phyloP scores from a whole-genome alignment of 2,113 vertebrate genomes.

The Toxostoma redivivum region DNA sequence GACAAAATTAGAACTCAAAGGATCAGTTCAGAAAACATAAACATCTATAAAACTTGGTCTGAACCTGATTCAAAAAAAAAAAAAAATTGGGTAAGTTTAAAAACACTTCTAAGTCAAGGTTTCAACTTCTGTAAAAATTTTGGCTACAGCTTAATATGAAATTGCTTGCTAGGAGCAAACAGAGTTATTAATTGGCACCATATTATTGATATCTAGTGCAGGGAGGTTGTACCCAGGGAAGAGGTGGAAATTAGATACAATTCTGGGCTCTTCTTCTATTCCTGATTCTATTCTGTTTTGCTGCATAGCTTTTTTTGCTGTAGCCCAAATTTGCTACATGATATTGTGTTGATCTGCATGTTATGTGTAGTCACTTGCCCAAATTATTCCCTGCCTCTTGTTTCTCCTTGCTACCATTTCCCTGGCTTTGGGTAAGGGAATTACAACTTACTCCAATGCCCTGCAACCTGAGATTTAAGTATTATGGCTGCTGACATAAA shows the following conservation, averaged over 20 bases:
- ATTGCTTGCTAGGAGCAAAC: background rate
- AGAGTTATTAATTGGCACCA: background rate
- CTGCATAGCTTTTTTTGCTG: background rate
- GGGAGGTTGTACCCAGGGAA: background rate
- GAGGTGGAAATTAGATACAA: background rate
- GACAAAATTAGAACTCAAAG: background rate
- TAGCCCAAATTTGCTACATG: background rate
- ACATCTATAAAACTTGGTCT: background rate
- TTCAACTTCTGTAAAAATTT: background rate
- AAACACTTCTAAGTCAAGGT: background rate
- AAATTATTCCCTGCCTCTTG: background rate
- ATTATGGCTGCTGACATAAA: background rate
- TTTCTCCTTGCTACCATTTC: background rate
- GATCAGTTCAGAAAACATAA: background rate
- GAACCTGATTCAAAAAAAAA: background rate
- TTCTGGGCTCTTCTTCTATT: background rate
- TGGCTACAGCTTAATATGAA: background rate
- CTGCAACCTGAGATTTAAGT: slow-evolving; percentile 2
- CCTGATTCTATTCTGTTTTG: background rate
- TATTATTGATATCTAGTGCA: background rate
- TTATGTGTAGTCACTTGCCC: background rate
- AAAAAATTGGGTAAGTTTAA: background rate
- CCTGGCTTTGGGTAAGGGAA: background rate
- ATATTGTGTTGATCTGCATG: background rate
- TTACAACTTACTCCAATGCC: background rate